These are phyloP conservation scores for Pterocles burchelli DNA, from an alignment of 2,113 vertebrate genomes.

Conservation along the genomic window DNA sequence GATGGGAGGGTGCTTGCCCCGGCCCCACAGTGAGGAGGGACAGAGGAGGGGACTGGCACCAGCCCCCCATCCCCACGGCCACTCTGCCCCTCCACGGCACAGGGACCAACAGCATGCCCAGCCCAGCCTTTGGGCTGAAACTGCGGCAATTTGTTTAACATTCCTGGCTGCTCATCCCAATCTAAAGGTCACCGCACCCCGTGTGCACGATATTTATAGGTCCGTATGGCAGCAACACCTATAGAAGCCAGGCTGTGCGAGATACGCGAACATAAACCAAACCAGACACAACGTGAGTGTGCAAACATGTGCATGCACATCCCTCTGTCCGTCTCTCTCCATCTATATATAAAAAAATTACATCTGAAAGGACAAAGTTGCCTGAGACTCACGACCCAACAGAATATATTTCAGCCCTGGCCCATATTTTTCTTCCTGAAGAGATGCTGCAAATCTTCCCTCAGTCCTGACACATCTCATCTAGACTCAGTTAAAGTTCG, in stretches of 20 bases:
- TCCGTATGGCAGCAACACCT: not conserved
- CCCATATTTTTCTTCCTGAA: conserved; percentile 64
- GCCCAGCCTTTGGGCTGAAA: not conserved
- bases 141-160: conserved; percentile 10
- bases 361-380: conserved; percentile 62
- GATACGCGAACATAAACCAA: not conserved
- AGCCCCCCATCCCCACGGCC: rapidly evolving
- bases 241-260: not conserved
- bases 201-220: not conserved
- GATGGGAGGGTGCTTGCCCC: not conserved
- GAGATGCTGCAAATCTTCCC: conserved; percentile 60
- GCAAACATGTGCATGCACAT: not conserved
- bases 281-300: not conserved
- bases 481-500: conserved; percentile 66
- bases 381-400: conserved; percentile 31
- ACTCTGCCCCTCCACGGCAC: rapidly evolving
- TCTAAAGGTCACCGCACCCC: conserved; percentile 50
- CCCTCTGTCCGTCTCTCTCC: not conserved
- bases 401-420: conserved; percentile 53
- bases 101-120: rapidly evolving
- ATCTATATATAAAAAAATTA: conserved; percentile 44
- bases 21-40: rapidly evolving
- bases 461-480: conserved; percentile 72
- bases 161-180: conserved; percentile 55
- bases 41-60: rapidly evolving